These are phyloP conservation scores for Antechinus flavipes DNA, from an alignment of 2,113 vertebrate species.

Conservation along the genomic window DNA sequence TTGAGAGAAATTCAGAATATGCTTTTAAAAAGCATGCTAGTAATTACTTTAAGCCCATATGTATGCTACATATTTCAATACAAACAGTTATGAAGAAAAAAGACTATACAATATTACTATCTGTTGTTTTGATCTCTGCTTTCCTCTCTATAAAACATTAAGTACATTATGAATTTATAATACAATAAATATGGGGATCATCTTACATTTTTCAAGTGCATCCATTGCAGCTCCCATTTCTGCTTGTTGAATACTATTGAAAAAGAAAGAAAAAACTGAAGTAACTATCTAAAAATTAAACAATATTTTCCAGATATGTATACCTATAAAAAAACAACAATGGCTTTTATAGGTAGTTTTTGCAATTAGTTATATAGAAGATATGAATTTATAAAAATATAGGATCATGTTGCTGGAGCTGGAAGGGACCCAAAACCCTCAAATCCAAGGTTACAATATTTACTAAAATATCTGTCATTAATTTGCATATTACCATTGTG, in stretches of 20 bases:
- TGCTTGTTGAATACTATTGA: constrained; percentile 96
- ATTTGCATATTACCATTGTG: constrained; percentile 57
- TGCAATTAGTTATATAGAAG: background rate
- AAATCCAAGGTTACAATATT: background rate
- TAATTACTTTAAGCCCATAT: constrained; percentile 19
- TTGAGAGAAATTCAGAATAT: background rate
- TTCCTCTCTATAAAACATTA: constrained; percentile 60
- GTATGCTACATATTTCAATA: constrained; percentile 25
- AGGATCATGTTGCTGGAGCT: background rate
- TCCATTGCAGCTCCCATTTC: constrained; percentile 99
- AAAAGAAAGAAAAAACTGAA: constrained; percentile 75
- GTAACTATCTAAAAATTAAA: constrained; percentile 39
- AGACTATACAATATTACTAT: constrained; percentile 61
- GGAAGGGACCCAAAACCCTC: background rate
- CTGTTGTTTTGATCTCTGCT: constrained; percentile 49
- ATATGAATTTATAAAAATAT: background rate
- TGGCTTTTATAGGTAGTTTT: constrained; percentile 24
- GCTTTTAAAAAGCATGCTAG: background rate
- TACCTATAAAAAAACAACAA: constrained; percentile 46
- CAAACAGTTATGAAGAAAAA: constrained; percentile 61
- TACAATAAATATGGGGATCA: constrained; percentile 49
- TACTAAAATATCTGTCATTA: constrained; percentile 22
- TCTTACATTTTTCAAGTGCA: constrained; percentile 99
- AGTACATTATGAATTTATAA: constrained; percentile 52
- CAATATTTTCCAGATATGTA: constrained; percentile 19